phyloP scores from a whole-genome alignment of 1,140 invertebrate genomes.

The Drosophila prosaltans region DNA sequence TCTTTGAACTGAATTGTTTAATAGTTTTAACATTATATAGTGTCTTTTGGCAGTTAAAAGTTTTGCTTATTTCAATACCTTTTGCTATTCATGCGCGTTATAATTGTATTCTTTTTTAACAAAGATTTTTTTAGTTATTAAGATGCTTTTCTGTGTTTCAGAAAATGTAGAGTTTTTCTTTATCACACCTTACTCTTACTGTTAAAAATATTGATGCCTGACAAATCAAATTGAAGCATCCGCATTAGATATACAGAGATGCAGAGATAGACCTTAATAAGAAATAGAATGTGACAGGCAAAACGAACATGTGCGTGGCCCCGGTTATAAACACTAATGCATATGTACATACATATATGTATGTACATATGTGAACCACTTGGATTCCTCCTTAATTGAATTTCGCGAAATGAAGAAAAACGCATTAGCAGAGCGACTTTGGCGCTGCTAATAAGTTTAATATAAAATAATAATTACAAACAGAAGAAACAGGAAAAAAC shows the following conservation, averaged over 20 bases:
- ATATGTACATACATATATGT: slow-evolving; percentile 9
- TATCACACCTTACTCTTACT: background rate
- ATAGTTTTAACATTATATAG: slow-evolving; percentile 4
- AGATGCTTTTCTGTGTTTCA: too few relatives aligned
- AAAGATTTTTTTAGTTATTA: too few relatives aligned
- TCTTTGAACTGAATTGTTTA: slow-evolving; percentile 51
- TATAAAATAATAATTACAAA: slow-evolving; percentile 79
- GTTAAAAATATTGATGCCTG: background rate
- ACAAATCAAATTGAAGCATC: slow-evolving; percentile 18
- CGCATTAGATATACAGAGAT: background rate
- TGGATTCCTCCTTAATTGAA: slow-evolving; percentile 76
- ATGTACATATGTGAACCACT: slow-evolving; percentile 17
- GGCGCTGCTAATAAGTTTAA: slow-evolving; percentile 73
- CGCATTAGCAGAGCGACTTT: slow-evolving; percentile 45
- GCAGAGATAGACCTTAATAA: slow-evolving; percentile 63
- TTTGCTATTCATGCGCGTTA: background rate
- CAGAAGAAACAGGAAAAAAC: slow-evolving; percentile 37
- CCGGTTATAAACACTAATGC: background rate
- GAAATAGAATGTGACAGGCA: slow-evolving; percentile 73
- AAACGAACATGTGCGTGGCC: slow-evolving; percentile 57
- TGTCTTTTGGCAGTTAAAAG: slow-evolving; percentile 9
- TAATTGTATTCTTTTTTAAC: background rate
- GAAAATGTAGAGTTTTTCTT: too few relatives aligned
- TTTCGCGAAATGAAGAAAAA: slow-evolving; percentile 58
- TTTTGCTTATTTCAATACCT: background rate